phyloP scores from a whole-genome alignment of 2,888 invertebrate genomes.

The Coecobrya sp. region DNA sequence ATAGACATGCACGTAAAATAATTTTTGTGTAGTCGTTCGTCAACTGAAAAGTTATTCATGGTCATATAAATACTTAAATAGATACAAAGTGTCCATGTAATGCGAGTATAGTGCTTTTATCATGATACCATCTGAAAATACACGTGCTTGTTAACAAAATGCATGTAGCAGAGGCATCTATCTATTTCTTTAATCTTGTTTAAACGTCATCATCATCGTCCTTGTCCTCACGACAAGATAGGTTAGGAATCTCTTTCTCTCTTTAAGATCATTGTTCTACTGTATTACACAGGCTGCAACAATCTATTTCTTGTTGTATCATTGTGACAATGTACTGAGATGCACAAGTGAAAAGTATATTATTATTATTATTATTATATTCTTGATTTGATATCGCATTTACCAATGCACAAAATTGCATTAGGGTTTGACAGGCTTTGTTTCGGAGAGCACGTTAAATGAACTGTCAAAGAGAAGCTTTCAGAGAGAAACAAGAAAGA shows the following conservation, averaged over 20 bases:
- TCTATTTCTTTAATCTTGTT: conserved; percentile 48
- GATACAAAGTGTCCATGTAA: neutral
- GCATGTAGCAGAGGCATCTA: neutral
- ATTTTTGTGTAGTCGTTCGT: neutral
- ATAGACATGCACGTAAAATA: neutral
- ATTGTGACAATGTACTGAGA: neutral
- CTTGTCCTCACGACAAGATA: conserved; percentile 12
- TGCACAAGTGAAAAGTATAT: neutral
- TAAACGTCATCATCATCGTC: conserved; percentile 51
- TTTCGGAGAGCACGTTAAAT: neutral
- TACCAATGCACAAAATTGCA: conserved; percentile 31
- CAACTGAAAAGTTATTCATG: neutral
- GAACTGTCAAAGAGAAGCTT: neutral
- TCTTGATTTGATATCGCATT: neutral
- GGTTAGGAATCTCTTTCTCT: conserved; percentile 20
- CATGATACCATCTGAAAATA: conserved; percentile 6
- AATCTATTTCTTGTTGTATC: conserved; percentile 23
- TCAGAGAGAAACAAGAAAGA: neutral
- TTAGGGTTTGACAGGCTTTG: conserved; percentile 13
- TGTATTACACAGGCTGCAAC: conserved; percentile 21
- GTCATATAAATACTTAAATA: neutral
- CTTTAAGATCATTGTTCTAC: conserved; percentile 28
- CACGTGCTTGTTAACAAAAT: neutral
- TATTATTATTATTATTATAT: too few species aligned
- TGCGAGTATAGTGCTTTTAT: neutral